Base-by-base conservation (phyloP, 1,140 invertebrate genomes). In the Cotesia chilonis region DNA sequence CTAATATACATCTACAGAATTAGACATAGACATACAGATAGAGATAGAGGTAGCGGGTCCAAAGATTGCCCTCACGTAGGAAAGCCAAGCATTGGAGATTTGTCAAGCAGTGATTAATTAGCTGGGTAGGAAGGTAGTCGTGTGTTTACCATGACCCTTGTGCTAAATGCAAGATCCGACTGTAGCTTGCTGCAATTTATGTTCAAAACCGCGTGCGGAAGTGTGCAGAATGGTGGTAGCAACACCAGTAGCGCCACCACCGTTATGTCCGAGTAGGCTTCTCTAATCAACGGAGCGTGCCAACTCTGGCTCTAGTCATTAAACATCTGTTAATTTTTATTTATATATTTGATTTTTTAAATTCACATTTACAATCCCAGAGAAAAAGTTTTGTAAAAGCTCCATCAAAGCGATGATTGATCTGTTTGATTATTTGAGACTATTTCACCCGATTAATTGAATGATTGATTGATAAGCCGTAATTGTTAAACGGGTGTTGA, bases 71-170 rank as follows among this genome's bases (percentile, higher is more conserved):
- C 54, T 55, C 17, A 55, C 54, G n/a, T 55, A 55, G 17, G 54
- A 55, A 55, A 65, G 71, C 70, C 38, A 17, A 71, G 72, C 68
- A 76, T 78, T 63, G 76, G 75, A 74, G 77, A 81, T 83, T 83
- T 81, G 79, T 83, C 79, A 79, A 77, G 68, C 68, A 67, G 74
- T 81, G 80, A 82, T 81, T 82, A 82, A 82, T 82, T 80, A 76
- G 76, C 68, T 55, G 61, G 73, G 70, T 64, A 66, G 73, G 70
- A 60, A 65, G 66, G 36, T 36, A 57, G 68, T 37, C 47, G 64
- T 67, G 47, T 71, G 74, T 70, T 73, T 73, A 63, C 65, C 57
- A 28, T 38, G 55, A 61, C 66, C 65, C 68, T 55, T 14, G 68
- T 75, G 74, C 60, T 73, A 76, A 75, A 76, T 76, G 74, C 68